A percentile compares a stretch with the other conserved stretches of the same genome.
Conservation (phyloP, 2,888 invertebrate genomes). For the Ypsolopha sequella region DNA sequence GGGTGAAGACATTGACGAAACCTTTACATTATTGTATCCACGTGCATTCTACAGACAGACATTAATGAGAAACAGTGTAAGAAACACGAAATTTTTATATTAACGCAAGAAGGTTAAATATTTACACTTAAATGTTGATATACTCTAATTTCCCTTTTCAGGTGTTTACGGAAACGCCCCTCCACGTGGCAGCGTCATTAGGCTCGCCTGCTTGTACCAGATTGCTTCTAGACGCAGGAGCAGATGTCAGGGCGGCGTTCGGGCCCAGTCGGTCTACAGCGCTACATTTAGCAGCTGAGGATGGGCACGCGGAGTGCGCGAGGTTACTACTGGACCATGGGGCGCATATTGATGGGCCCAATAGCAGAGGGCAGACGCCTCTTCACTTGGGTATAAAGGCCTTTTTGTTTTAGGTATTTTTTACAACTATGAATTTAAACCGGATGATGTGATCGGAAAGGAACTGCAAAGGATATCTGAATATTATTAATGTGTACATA, state of each 20-base stretch:
- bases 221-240: constrained; percentile 81
- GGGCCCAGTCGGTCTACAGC: constrained; percentile 82
- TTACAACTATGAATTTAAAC: no score
- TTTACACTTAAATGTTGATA: no score
- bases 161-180: constrained; percentile 87
- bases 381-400: constrained; percentile 74
- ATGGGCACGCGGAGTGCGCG: constrained; percentile 85
- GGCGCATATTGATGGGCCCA: constrained; percentile 81
- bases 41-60: no score
- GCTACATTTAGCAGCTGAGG: constrained; percentile 89
- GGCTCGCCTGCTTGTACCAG: constrained; percentile 78
- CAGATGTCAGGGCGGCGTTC: constrained; percentile 82
- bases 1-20: no score
- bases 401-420: no score
- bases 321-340: constrained; percentile 78
- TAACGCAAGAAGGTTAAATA: no score
- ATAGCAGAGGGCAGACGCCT: constrained; percentile 83
- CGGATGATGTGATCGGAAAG: no score
- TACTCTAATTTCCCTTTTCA: constrained; percentile 19
- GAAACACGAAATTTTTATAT: no score
- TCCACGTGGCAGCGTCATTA: constrained; percentile 84
- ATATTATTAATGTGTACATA: no score
- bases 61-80: no score
- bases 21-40: no score
- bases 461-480: no score